A percentile compares a stretch with the other conserved stretches of the same genome.
Conservation (phyloP, 1,140 invertebrate species). For the Eubasilissa regina region DNA sequence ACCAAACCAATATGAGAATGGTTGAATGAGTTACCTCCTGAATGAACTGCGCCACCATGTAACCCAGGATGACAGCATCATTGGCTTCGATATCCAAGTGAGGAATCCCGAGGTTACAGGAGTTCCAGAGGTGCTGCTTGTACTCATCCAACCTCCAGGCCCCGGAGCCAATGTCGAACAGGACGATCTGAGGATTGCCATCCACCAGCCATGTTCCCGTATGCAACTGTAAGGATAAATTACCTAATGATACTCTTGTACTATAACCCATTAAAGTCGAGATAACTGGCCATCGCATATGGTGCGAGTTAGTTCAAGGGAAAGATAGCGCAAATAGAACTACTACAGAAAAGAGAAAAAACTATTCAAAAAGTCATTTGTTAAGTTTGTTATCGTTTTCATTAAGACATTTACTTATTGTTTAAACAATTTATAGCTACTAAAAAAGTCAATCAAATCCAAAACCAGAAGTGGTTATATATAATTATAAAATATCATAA, state of each 20-base stretch:
- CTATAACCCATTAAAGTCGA: too few relatives aligned
- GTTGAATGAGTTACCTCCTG: conserved; percentile 76
- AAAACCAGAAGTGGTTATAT: too few relatives aligned
- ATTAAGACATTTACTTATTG: too few relatives aligned
- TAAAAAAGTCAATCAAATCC: too few relatives aligned
- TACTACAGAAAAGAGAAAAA: too few relatives aligned
- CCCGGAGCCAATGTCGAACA: conserved; percentile 98
- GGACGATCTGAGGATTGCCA: conserved; percentile 97
- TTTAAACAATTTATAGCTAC: too few relatives aligned
- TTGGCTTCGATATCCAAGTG: conserved; percentile 97
- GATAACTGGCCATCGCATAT: too few relatives aligned
- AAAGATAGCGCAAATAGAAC: too few relatives aligned
- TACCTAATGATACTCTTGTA: not conserved
- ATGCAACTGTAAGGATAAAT: conserved; percentile 77
- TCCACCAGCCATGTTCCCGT: conserved; percentile 99
- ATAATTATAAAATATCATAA: too few relatives aligned
- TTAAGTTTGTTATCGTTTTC: too few relatives aligned
- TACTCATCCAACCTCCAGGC: conserved; percentile 97
- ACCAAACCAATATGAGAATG: not conserved
- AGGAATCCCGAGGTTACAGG: conserved; percentile 91
- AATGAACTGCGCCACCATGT: conserved; percentile 95
- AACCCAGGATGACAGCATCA: conserved; percentile 97
- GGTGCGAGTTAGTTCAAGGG: too few relatives aligned
- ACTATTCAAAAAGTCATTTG: too few relatives aligned
- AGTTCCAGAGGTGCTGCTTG: conserved; percentile 94